A percentile compares a stretch with the other conserved stretches of the same genome.
These are phyloP conservation scores for Aurelia coerulea DNA, from an alignment of 30 jellyfish, hydroid and myxozoan genomes.

Conservation along the genomic window DNA sequence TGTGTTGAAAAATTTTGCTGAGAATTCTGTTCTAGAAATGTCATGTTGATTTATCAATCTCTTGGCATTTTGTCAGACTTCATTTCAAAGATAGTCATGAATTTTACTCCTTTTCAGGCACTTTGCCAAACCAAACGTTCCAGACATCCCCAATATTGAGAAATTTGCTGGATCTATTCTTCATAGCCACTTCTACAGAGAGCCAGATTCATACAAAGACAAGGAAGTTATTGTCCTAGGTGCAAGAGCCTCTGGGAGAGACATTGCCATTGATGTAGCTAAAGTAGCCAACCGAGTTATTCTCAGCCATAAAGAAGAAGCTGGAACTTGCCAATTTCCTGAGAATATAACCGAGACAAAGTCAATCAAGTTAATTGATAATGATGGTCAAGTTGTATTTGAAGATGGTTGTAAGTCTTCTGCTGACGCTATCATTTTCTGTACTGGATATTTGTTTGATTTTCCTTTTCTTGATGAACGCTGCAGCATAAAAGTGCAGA, in stretches of 20 bases:
- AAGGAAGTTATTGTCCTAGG: constrained; percentile 71
- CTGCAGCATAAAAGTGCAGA: constrained; percentile 29
- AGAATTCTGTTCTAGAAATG: too few species aligned
- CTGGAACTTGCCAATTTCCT: constrained; percentile 29
- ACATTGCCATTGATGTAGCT: constrained; percentile 74
- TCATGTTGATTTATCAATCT: too few species aligned
- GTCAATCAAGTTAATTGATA: constrained; percentile 30
- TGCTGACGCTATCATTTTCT: constrained; percentile 72
- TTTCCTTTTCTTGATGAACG: constrained; percentile 76
- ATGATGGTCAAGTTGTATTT: constrained; percentile 64
- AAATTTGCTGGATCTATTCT: constrained; percentile 53
- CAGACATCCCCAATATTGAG: constrained; percentile 60
- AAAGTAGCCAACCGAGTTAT: constrained; percentile 48
- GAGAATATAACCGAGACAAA: constrained; percentile 48
- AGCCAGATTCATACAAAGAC: constrained; percentile 61
- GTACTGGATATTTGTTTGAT: constrained; percentile 81
- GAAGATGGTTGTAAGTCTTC: constrained; percentile 35
- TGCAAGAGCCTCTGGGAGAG: constrained; percentile 90
- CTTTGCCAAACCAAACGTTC: constrained; percentile 58
- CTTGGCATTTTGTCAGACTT: too few species aligned
- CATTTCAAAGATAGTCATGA: background rate
- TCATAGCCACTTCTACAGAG: constrained; percentile 86
- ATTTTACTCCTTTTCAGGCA: constrained; percentile 59
- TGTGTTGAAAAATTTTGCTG: too few species aligned
- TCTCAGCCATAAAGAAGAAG: constrained; percentile 68